A percentile compares a stretch with the other conserved stretches of the same genome.
phyloP scores from a whole-genome alignment of 2,888 invertebrate genomes.

The Lordiphosa fenestrarum region DNA sequence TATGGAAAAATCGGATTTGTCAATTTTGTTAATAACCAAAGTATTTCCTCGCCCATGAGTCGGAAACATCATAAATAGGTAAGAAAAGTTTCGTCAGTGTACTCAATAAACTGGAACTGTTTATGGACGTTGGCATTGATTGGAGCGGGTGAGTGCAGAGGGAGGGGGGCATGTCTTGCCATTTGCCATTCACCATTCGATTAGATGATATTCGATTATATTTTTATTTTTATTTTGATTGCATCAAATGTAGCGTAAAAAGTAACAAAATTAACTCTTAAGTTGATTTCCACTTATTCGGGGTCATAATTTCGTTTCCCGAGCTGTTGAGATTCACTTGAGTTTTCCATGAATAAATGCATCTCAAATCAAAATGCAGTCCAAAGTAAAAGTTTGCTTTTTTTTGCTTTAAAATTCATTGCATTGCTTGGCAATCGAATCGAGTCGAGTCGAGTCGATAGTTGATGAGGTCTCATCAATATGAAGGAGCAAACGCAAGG shows the following conservation, averaged over 20 bases:
- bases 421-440: slow-evolving; percentile 41
- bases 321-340: too few relatives aligned
- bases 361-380: slow-evolving; percentile 51
- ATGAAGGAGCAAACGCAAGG: slow-evolving; percentile 27
- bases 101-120: slow-evolving; percentile 51
- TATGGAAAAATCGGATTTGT: too few relatives aligned
- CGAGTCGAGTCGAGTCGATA: slow-evolving; percentile 34
- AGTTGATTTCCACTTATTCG: slow-evolving; percentile 21
- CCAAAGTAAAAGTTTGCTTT: slow-evolving; percentile 12
- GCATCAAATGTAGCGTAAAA: slow-evolving; percentile 40
- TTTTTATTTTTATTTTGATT: slow-evolving; percentile 44
- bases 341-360: slow-evolving; percentile 36
- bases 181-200: slow-evolving; percentile 27
- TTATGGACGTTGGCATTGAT: slow-evolving; percentile 42
- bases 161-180: slow-evolving; percentile 18
- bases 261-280: slow-evolving; percentile 36
- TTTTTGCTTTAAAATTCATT: slow-evolving; percentile 50
- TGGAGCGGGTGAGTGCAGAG: slow-evolving; percentile 2
- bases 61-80: slow-evolving; percentile 13
- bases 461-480: slow-evolving; percentile 63
- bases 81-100: slow-evolving; percentile 29
- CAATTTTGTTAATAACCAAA: too few relatives aligned
- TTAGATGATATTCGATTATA: slow-evolving; percentile 30
- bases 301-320: slow-evolving; percentile 14
- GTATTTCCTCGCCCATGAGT: neutral